Conservation (phyloP, 2,113 vertebrate species). For the Semicossyphus pulcher region DNA sequence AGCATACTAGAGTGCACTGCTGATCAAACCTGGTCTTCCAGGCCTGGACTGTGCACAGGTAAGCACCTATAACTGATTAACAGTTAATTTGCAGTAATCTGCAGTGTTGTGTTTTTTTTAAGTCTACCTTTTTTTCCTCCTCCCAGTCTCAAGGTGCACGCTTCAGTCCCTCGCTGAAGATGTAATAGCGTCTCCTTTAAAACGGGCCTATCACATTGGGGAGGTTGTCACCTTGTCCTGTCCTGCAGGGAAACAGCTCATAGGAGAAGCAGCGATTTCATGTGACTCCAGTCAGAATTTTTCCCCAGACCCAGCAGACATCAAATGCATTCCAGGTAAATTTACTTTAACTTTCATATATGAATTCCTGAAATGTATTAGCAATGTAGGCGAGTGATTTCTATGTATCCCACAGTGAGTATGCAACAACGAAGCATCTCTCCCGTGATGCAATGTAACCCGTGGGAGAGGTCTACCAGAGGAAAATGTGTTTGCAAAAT, state of each 20-base stretch:
- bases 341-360: not conserved
- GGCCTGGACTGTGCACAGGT: slow-evolving; percentile 61
- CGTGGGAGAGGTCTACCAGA: slow-evolving; percentile 86
- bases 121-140: not conserved
- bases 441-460: slow-evolving; percentile 78
- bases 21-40: slow-evolving; percentile 81
- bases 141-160: slow-evolving; percentile 75
- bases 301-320: slow-evolving; percentile 80
- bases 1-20: slow-evolving; percentile 80
- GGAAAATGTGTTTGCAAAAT: slow-evolving; percentile 88
- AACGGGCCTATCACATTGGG: slow-evolving; percentile 81
- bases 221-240: slow-evolving; percentile 87
- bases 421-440: fast-evolving
- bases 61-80: not conserved
- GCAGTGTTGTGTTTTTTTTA: no score
- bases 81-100: no score
- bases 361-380: no score
- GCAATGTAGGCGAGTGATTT: not conserved
- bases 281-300: slow-evolving; percentile 89
- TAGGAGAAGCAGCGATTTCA: slow-evolving; percentile 78
- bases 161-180: slow-evolving; percentile 58
- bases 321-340: slow-evolving; percentile 84
- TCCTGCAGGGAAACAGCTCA: slow-evolving; percentile 67
- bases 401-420: slow-evolving; percentile 16
- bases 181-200: slow-evolving; percentile 77